These are phyloP conservation scores for Aldabrachelys gigantea DNA, from an alignment of 2,113 vertebrate species.

Conservation along the genomic window DNA sequence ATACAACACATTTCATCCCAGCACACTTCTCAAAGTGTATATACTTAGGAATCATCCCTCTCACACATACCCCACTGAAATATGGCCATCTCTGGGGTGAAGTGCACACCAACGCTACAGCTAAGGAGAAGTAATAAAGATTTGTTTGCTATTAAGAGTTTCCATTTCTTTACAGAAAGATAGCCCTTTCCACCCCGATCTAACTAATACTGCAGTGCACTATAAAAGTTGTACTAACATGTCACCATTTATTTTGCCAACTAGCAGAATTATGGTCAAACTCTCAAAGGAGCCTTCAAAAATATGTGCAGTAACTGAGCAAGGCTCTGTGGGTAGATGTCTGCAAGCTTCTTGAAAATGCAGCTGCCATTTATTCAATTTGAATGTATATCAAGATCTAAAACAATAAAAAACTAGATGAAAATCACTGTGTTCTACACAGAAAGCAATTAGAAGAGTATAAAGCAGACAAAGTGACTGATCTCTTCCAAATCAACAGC, in stretches of 20 bases:
- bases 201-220: neutral
- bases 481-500: constrained; percentile 47
- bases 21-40: neutral
- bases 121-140: neutral
- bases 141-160: neutral
- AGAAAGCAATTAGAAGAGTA: constrained; percentile 25
- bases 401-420: neutral
- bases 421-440: constrained; percentile 24
- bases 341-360: neutral
- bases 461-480: neutral
- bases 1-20: neutral
- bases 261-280: fast-evolving
- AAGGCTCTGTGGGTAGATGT: neutral
- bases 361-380: neutral
- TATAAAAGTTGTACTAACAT: fast-evolving
- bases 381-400: neutral
- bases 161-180: neutral
- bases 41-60: neutral
- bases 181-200: neutral
- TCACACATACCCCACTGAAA: fast-evolving
- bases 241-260: neutral
- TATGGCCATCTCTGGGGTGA: fast-evolving
- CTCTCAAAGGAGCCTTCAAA: neutral
- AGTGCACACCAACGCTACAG: neutral
- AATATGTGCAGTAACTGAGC: neutral